phyloP scores from a whole-genome alignment of 2,113 vertebrate genomes.

The Cathartes aura region DNA sequence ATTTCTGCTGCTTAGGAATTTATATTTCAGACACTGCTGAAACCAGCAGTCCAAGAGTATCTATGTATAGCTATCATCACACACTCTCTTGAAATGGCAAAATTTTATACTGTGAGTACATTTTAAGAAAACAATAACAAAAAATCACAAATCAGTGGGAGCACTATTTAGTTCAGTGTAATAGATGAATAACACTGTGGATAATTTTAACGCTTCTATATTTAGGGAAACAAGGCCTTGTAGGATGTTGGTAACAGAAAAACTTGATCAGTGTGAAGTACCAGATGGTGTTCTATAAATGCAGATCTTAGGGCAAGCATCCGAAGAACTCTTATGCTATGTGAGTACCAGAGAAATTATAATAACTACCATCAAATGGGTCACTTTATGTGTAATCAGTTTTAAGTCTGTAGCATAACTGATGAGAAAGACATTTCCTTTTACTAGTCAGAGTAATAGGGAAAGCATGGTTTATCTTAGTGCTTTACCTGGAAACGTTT shows the following conservation, averaged over 20 bases:
- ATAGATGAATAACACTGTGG: slow-evolving; percentile 11
- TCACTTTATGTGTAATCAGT: not conserved
- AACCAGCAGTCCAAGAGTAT: not conserved
- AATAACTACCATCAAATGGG: not conserved
- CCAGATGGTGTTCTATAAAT: slow-evolving; percentile 67
- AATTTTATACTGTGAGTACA: not conserved
- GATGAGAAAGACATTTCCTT: not conserved
- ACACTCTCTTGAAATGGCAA: not conserved
- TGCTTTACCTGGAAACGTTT: not conserved
- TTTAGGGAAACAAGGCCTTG: slow-evolving; percentile 48
- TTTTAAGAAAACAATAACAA: slow-evolving; percentile 56
- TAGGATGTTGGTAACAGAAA: slow-evolving; percentile 12
- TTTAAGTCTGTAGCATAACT: not conserved
- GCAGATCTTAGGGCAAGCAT: slow-evolving; percentile 37
- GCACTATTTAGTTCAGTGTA: slow-evolving; percentile 20
- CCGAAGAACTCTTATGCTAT: not conserved
- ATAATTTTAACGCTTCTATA: slow-evolving; percentile 53
- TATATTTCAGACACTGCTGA: slow-evolving; percentile 15
- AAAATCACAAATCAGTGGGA: slow-evolving; percentile 52
- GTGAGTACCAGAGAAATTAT: not conserved
- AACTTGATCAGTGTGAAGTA: slow-evolving; percentile 30
- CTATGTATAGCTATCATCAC: slow-evolving; percentile 47
- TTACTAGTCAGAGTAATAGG: not conserved
- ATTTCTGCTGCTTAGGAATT: slow-evolving; percentile 10
- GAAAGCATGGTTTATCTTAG: not conserved